Percentiles rank a stretch among this genome's conserved stretches.
Evolutionary conservation across 2,888 invertebrate species (phyloP).

Genomic region (Pemphredon lugubris): DNA sequence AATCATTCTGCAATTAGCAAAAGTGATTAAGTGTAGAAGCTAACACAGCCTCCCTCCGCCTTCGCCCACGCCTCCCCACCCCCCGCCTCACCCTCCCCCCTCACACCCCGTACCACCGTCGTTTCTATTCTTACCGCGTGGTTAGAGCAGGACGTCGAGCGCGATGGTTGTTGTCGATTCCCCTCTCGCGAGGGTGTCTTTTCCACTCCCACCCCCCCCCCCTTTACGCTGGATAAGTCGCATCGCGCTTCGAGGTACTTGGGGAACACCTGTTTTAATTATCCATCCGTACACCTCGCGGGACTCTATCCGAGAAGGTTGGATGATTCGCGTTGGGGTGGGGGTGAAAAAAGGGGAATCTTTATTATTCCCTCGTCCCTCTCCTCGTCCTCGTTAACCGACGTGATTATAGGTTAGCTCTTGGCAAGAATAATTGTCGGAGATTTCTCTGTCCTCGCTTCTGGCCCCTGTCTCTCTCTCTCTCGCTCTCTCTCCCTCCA

Average conservation of each 20-base stretch:
- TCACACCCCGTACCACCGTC: too few relatives aligned
- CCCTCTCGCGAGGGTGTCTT: conserved; percentile 10
- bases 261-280: conserved; percentile 60
- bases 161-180: conserved; percentile 18
- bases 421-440: conserved; percentile 52
- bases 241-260: neutral
- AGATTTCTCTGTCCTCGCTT: conserved; percentile 19
- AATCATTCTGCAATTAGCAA: conserved; percentile 78
- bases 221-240: conserved; percentile 4
- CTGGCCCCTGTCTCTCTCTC: conserved; percentile 16
- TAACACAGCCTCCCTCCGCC: conserved; percentile 48
- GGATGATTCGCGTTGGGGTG: conserved; percentile 45
- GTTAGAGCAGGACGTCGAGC: conserved; percentile 5
- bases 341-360: conserved; percentile 3
- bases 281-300: conserved; percentile 46
- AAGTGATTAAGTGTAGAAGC: conserved; percentile 76
- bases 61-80: conserved; percentile 2
- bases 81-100: too few relatives aligned
- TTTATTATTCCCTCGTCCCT: neutral
- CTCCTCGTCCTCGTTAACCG: conserved; percentile 42
- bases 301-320: conserved; percentile 9
- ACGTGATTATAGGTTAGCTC: conserved; percentile 51
- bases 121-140: too few relatives aligned
- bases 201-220: conserved; percentile 11
- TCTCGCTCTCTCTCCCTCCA: neutral